A percentile compares a stretch with the other conserved stretches of the same genome.
phyloP scores from a whole-genome alignment of 2,888 invertebrate genomes.

The Enoplolaimus lenunculus region DNA sequence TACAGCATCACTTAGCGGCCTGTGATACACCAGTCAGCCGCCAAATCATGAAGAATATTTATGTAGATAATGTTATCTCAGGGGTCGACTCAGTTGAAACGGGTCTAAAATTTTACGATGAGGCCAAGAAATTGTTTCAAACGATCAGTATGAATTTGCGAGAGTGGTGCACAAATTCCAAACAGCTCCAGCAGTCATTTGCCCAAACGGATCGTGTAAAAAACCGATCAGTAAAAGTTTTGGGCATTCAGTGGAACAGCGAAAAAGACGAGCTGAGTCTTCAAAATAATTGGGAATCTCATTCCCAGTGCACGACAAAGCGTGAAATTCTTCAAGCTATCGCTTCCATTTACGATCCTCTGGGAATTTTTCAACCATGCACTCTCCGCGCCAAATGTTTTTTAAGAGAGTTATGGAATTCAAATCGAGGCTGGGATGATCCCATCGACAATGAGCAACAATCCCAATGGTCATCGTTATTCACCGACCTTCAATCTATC shows the following conservation, averaged over 20 bases:
- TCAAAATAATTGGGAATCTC: background rate
- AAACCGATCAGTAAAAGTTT: slow-evolving; percentile 1
- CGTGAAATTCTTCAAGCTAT: slow-evolving; percentile 25
- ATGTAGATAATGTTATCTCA: slow-evolving; percentile 26
- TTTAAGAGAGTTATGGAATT: slow-evolving; percentile 30
- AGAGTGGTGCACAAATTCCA: slow-evolving; percentile 19
- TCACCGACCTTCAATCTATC: background rate
- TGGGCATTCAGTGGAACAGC: slow-evolving; percentile 16
- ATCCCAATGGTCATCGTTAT: background rate
- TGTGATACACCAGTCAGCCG: background rate
- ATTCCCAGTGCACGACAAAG: slow-evolving; percentile 20
- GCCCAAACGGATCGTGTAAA: background rate
- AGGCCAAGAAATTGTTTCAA: slow-evolving; percentile 23
- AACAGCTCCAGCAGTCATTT: background rate
- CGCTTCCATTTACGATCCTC: slow-evolving; percentile 27
- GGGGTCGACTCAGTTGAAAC: background rate
- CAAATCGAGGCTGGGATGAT: slow-evolving; percentile 29
- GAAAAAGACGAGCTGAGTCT: slow-evolving; percentile 12
- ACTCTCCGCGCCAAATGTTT: slow-evolving; percentile 27
- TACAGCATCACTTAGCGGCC: slow-evolving; percentile 9
- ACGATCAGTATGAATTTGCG: slow-evolving; percentile 17
- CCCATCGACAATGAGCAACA: background rate
- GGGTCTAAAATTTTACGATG: slow-evolving; percentile 13
- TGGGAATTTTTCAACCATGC: slow-evolving; percentile 26
- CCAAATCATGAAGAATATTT: slow-evolving; percentile 22